These are phyloP conservation scores for Tupiocoris notatus DNA, from an alignment of 2,888 invertebrate genomes.

Conservation along the genomic window DNA sequence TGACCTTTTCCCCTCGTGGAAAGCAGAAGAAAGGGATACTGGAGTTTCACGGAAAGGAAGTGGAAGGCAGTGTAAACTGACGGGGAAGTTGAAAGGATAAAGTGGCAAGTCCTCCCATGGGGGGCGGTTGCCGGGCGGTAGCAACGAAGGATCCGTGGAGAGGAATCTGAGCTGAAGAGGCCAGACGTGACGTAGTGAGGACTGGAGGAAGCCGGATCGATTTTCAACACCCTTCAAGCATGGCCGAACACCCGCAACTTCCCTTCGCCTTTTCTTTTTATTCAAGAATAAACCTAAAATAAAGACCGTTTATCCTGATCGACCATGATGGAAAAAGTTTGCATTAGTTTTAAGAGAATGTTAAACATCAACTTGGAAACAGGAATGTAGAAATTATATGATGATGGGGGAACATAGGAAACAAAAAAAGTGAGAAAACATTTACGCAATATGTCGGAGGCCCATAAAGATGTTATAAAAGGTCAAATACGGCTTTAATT, in stretches of 20 bases:
- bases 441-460: too few species aligned
- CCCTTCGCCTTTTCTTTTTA: background rate
- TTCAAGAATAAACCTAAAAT: background rate
- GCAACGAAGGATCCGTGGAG: slow-evolving; percentile 17
- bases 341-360: too few species aligned
- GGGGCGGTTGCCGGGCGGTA: background rate
- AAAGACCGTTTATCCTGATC: background rate
- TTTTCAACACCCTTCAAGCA: slow-evolving; percentile 31
- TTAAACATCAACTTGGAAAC: too few species aligned
- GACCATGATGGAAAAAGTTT: too few species aligned
- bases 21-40: slow-evolving; percentile 6
- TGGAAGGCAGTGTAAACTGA: background rate
- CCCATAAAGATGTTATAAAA: too few species aligned
- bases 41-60: slow-evolving; percentile 4
- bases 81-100: slow-evolving; percentile 27
- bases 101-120: slow-evolving; percentile 38
- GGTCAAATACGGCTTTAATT: too few species aligned
- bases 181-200: background rate
- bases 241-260: slow-evolving; percentile 29
- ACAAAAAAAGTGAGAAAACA: too few species aligned
- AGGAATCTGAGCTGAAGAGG: slow-evolving; percentile 28
- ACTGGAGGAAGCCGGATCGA: slow-evolving; percentile 18
- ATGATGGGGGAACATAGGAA: too few species aligned
- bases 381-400: too few species aligned
- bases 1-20: slow-evolving; percentile 4